Evolutionary conservation across 1,140 invertebrate genomes (phyloP), one percentile per base, ranked within the genome.

Genomic region (Eubasilissa regina): DNA sequence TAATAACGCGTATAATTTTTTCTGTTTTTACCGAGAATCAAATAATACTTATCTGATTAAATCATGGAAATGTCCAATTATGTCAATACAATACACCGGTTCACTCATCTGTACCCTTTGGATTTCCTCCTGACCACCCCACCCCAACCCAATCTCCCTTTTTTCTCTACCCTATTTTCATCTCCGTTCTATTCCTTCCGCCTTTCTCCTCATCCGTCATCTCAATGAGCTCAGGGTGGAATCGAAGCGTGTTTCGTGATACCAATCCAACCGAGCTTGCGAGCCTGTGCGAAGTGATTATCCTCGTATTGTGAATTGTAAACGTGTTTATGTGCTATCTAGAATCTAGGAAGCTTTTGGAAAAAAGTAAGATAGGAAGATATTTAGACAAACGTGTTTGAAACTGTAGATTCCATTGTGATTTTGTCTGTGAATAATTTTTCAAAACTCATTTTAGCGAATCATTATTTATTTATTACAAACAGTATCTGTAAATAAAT

Each of bases 171-270:
- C 68, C 44, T 25, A 45, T 62, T 48, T n/a, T 62, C 58, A 47
- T 51, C 45, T 47, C n/a, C 44, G 12, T 47, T 45, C 56, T 47
- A 21, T 12, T 76, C 44, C 45, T 47, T 48, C 44, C 48, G 12
- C 47, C 55, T 76, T 13, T 60, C 70, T 64, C 62, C 72, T 77
- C 70, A 75, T 77, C 70, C 68, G 75, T 81, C 80, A 77, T 73
- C 58, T 81, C 80, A 78, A 81, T 77, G 80, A 81, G 76, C 80
- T 78, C 75, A 73, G 58, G 55, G 73, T 17, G 77, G 77, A 81
- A 72, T 81, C 80, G 77, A 81, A 78, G 72, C 76, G 56, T 81
- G 77, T 45, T 60, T 51, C 43, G 55, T 64, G 80, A 79, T 79
- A 79, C 80, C 80, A 79, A 81, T 79, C 76, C 73, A 81, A 48